These are phyloP conservation scores for Callorhinus ursinus DNA, from an alignment of 2,113 vertebrate species.

Conservation along the genomic window DNA sequence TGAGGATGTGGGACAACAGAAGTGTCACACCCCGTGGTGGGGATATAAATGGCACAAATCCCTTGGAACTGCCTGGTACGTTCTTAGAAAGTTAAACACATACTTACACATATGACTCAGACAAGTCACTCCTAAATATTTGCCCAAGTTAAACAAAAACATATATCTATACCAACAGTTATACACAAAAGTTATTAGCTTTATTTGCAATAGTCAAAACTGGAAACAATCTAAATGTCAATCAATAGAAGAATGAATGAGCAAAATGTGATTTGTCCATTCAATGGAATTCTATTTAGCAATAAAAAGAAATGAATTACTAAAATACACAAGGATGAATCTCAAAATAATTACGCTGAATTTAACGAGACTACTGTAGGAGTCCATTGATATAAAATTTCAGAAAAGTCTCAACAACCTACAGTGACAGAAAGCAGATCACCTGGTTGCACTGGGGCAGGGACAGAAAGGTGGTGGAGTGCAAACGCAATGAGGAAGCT, in stretches of 20 bases:
- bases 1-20: not conserved
- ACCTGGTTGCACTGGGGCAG: not conserved
- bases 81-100: conserved; percentile 17
- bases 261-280: not conserved
- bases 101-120: not conserved
- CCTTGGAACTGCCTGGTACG: not conserved
- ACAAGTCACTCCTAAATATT: conserved; percentile 5
- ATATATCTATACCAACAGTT: not conserved
- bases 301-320: not conserved
- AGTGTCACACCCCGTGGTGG: not conserved
- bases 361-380: not conserved
- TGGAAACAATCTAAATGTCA: not conserved
- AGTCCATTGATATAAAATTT: not conserved
- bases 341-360: conserved; percentile 5
- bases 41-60: not conserved
- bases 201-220: conserved; percentile 27
- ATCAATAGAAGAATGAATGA: not conserved
- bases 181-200: not conserved
- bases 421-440: not conserved
- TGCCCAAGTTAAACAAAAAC: conserved; percentile 37
- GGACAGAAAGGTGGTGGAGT: not conserved
- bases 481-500: not conserved
- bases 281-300: not conserved
- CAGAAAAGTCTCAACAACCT: not conserved
- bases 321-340: not conserved